These are phyloP conservation scores for Calycopis cecrops DNA, from an alignment of 1,140 invertebrate species.

Conservation along the genomic window DNA sequence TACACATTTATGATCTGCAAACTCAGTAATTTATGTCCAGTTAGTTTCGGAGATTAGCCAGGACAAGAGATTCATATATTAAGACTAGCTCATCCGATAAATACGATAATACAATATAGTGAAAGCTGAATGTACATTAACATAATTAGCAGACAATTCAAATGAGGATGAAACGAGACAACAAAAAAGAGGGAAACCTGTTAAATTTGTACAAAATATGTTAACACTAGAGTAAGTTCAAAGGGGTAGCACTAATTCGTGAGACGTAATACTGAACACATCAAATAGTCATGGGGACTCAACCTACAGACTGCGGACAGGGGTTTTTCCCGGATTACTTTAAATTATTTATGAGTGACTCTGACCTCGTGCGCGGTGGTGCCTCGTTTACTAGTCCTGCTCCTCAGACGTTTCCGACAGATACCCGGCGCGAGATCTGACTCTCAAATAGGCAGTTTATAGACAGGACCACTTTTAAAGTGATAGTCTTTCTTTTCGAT, in stretches of 20 bases:
- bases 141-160: not conserved
- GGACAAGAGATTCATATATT: too few relatives aligned
- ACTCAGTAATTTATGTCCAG: too few relatives aligned
- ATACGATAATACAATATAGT: too few relatives aligned
- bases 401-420: slow-evolving; percentile 36
- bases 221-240: slow-evolving; percentile 34
- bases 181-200: not conserved
- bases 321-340: slow-evolving; percentile 65
- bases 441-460: slow-evolving; percentile 58
- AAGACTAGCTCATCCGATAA: too few relatives aligned
- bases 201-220: slow-evolving; percentile 24
- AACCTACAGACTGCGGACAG: slow-evolving; percentile 47
- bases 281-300: slow-evolving; percentile 58
- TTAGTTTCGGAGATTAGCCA: too few relatives aligned
- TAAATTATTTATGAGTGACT: slow-evolving; percentile 72
- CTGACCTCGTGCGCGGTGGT: slow-evolving; percentile 47
- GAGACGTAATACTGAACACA: slow-evolving; percentile 48
- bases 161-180: slow-evolving; percentile 26
- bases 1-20: too few relatives aligned
- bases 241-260: slow-evolving; percentile 49
- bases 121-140: too few relatives aligned
- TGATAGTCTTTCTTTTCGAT: slow-evolving; percentile 56
- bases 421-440: slow-evolving; percentile 45
- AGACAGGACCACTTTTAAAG: slow-evolving; percentile 54
- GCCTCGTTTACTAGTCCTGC: slow-evolving; percentile 39